Base-by-base conservation (phyloP, 2,888 invertebrate species). In the Clostera curtula region DNA sequence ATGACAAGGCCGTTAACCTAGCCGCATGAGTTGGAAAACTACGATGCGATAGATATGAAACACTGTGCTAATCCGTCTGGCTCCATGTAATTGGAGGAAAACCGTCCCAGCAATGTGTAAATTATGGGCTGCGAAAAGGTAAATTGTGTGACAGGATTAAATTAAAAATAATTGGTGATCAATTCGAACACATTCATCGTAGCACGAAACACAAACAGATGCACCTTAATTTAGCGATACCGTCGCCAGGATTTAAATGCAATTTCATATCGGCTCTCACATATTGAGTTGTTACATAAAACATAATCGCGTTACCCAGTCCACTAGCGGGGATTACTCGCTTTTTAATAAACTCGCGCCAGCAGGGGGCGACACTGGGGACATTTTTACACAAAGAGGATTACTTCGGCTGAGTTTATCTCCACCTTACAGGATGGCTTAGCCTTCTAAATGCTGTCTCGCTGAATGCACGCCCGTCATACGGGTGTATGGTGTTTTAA, bases 311-410 rank as follows among this genome's bases (percentile, higher is more conserved):
- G 77, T 83, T 79, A 82, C 71, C 63, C 76, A 74, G 72, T 80
- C 80, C 76, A 79, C 73, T 76, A 82, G 72, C 71, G 67, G 56
- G 74, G 80, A 80, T 82, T 83, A 83, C 70, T 65, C 63, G 73
- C 76, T 82, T 83, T 83, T 82, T 83, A 83, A 82, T 83, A 80
- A 83, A 77, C 74, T 77, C 56, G 57, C 56, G 58, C 57, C 62
- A 50, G 56, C 61, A 57, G 71, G 76, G 75, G 70, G 76, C 58
- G 71, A 63, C 66, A 61, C 53, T 58, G 71, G 76, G 77, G 80
- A 80, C 80, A 79, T 79, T 82, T 82, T 82, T 80, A 68, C 69
- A 83, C 79, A 82, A 82, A 80, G 80, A 63, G 82, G 82, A 83
- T 82, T 83, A 83, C 72, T 73, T 67, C 56, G 73, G 68, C 64